Evolutionary conservation across 2,797 vertebrate species (phyloP), one percentile per base, ranked within the genome.

Genomic region (Sparidentex hasta): DNA sequence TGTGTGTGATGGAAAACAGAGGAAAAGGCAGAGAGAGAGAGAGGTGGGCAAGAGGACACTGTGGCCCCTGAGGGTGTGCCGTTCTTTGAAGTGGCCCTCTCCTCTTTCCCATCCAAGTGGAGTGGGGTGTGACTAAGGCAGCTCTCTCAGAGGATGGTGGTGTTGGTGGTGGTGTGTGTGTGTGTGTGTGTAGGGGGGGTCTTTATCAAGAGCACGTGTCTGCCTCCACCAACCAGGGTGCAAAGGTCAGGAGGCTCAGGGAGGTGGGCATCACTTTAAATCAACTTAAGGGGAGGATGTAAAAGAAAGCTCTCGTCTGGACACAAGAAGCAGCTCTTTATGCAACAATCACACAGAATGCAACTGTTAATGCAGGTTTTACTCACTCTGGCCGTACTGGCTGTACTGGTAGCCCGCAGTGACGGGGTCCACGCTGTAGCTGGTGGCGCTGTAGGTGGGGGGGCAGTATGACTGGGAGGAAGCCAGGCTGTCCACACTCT

Each of bases 181-280:
- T n/a, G n/a, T n/a, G n/a, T n/a, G n/a, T n/a, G n/a, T n/a, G n/a
- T n/a, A 71, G 57, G 89, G 89, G 93, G 87, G 91, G 90, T 88
- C 93, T 97, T 98, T 96, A 99, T 98, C 97, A 97, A 96, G 96
- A 97, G 97, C 98, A 99, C 94, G 96, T 98, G 97, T 97, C 95
- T 93, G 90, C 87, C 85, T 76, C 90, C 74, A 84, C 90, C 91
- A 94, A 91, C 90, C 85, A 88, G 88, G 88, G 92, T 92, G 84
- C 96, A 93, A 88, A 93, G 95, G 96, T 95, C 94, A 88, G 84
- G 46, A 88, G 80, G 84, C 76, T 84, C 76, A 82, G 70, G 84
- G 87, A 93, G 86, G 83, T 83, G 78, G 89, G 82, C 89, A 94
- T 87, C 85, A 87, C 92, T 93, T 89, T 82, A 79, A 33, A 52